Base-by-base conservation (phyloP, 2,888 invertebrate species). In the Eristalis arbustorum region DNA sequence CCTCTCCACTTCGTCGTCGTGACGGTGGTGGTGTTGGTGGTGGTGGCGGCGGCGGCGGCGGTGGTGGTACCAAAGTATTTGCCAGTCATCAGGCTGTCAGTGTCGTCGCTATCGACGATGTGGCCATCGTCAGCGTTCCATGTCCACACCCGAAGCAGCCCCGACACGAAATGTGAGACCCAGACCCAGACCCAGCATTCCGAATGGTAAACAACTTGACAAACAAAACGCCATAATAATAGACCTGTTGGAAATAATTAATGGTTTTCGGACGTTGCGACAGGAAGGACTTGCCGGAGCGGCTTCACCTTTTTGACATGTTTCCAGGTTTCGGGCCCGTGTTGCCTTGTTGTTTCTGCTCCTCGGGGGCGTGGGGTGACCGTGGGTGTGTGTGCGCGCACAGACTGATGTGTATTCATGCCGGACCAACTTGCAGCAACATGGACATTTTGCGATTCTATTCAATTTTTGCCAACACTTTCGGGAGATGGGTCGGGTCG, bases 241-340 rank as follows among this genome's bases (percentile, higher is more conserved):
- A 87, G 87, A 87, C 87, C 87, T 87, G 87, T 87, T 87, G 87
- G 87, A 87, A 87, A 87, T 87, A 87, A 82, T 87, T 87, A 87
- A 87, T 87, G 87, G 87, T 87, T 87, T 83, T 82, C 87, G 87
- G 87, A 87, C 87, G 82, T 82, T 82, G 82, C 74, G 82, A 82
- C 82, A 83, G 82, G 75, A 83, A 87, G 82, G 82, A 87, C 87
- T 87, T 67, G 66, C 62, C 78, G 75, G 78, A 83, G 63, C 61
- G 87, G 87, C 72, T 87, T 87, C 87, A 82, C 82, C 82, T 87
- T 87, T 87, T 87, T 82, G 85, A 87, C 85, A 82, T 81, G 85
- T 81, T 81, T 28, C 73, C 75, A 71, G 49, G 71, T 75, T 63
- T 63, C 68, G 72, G 62, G 67, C 59, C 68, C 40, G 40, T 25